Conservation (phyloP, 2,888 invertebrate genomes). For the Netelia melanura region DNA sequence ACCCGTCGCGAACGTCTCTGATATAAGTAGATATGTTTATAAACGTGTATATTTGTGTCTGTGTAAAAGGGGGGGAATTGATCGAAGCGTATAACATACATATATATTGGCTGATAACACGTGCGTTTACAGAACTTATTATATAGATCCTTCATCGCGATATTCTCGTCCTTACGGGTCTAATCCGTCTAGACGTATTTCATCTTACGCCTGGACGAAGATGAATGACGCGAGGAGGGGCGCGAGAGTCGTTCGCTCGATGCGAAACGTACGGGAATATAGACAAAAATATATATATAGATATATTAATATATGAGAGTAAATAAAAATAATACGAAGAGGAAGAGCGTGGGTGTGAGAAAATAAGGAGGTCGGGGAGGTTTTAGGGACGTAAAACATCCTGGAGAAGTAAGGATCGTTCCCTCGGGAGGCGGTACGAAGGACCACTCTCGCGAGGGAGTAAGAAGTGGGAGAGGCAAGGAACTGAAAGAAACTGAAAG, state of each 20-base stretch:
- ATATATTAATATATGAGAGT: neutral
- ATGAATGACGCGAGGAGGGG: slow-evolving; percentile 20
- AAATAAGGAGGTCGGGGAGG: slow-evolving; percentile 24
- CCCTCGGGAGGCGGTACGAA: slow-evolving; percentile 15
- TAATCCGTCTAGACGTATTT: slow-evolving; percentile 61
- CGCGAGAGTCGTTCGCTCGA: neutral
- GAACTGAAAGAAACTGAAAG: slow-evolving; percentile 9
- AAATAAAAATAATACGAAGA: slow-evolving; percentile 12
- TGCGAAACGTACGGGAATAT: slow-evolving; percentile 18
- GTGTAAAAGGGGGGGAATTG: neutral
- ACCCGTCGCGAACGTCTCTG: slow-evolving; percentile 25
- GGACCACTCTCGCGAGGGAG: slow-evolving; percentile 15
- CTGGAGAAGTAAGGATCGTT: slow-evolving; percentile 3
- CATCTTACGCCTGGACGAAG: slow-evolving; percentile 57
- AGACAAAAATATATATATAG: neutral
- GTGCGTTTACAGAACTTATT: slow-evolving; percentile 18
- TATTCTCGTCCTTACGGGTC: slow-evolving; percentile 23
- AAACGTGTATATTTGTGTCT: neutral
- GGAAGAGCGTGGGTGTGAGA: slow-evolving; percentile 13
- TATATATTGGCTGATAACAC: slow-evolving; percentile 47
- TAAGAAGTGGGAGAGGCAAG: slow-evolving; percentile 13
- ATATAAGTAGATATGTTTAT: slow-evolving; percentile 13
- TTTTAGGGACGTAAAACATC: slow-evolving; percentile 19
- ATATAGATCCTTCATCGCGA: slow-evolving; percentile 33
- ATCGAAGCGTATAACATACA: neutral